phyloP scores from a whole-genome alignment of 2,113 vertebrate species.

The Crotalus horridus region DNA sequence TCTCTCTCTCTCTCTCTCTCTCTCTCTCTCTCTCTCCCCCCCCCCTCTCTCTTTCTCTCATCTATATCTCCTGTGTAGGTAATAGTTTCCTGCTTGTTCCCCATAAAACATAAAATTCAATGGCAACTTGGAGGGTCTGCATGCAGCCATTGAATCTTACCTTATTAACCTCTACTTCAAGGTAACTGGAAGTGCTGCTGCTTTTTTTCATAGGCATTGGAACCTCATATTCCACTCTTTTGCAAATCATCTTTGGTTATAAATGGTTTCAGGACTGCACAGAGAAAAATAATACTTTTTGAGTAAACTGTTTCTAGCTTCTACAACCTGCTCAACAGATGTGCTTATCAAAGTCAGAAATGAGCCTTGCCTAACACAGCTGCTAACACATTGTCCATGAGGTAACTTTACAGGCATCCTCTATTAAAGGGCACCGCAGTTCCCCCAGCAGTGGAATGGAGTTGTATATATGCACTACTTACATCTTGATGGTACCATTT shows the following conservation, averaged over 20 bases:
- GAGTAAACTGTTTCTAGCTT: constrained; percentile 2
- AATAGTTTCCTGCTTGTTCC: neutral
- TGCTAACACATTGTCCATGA: neutral
- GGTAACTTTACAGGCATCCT: neutral
- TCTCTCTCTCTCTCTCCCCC: fast-evolving
- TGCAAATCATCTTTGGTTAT: neutral
- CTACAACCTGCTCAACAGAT: neutral
- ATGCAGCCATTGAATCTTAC: neutral
- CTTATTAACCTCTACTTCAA: neutral
- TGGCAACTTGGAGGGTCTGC: neutral
- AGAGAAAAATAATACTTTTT: constrained; percentile 13
- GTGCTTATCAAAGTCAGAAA: neutral
- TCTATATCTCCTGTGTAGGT: neutral
- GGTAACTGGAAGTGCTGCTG: neutral
- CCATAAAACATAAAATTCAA: neutral
- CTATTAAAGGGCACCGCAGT: neutral
- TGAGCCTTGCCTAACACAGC: neutral
- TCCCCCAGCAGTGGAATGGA: neutral
- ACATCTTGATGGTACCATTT: neutral
- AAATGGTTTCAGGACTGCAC: constrained; percentile 15
- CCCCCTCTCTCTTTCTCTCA: no score
- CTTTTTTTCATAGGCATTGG: neutral
- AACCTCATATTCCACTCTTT: neutral
- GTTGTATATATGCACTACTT: neutral
- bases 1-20: neutral